Base-by-base conservation (phyloP, 2,113 vertebrate genomes). In the Cynocephalus volans region DNA sequence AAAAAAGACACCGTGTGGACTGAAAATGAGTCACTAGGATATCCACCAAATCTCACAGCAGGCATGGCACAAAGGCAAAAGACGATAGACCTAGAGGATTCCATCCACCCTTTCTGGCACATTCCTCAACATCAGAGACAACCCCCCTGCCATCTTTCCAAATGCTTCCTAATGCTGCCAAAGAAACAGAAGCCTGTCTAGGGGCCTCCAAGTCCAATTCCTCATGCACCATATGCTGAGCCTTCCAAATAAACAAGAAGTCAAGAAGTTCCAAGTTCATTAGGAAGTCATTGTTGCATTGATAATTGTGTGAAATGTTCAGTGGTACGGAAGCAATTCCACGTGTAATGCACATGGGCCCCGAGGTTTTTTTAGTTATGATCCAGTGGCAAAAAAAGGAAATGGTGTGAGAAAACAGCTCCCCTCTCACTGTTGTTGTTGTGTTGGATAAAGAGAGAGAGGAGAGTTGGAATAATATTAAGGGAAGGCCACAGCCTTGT, bases 211-310 rank as follows among this genome's bases (percentile, higher is more conserved):
- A 19, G 82, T 82, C 48, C 45, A 90, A 90, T 84, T 83, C 65
- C 33, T 94, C 72, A 50, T 23, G 64, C 2, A 93, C 52, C 82
- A 65, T 64, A 90, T 67, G 36, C 82, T 26, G 41, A 91, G 28
- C 8, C 54, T 90, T 90, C 54, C 87, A 90, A 93, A 95, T 52
- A 95, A 79, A 88, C 50, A 88, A 69, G 70, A 91, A 88, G 65
- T 56, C 75, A 69, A 67, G 73, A 73, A 93, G 64, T 92, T 88
- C 65, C 89, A 75, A 93, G 88, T 90, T 81, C 70, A 88, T 88
- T 81, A 88, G 11, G 86, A 95, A 97, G 58, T 64, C 48, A 95
- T 70, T 19, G 60, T 33, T 52, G 21, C 26, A 18, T 60, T 77
- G 45, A 24, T 72, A 86, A 84, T 45, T 28, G 9, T 54, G 48